Percentiles rank a stretch among this genome's conserved stretches.
Evolutionary conservation across 2,113 vertebrate species (phyloP).

Genomic region (Ariopsis seemanni): DNA sequence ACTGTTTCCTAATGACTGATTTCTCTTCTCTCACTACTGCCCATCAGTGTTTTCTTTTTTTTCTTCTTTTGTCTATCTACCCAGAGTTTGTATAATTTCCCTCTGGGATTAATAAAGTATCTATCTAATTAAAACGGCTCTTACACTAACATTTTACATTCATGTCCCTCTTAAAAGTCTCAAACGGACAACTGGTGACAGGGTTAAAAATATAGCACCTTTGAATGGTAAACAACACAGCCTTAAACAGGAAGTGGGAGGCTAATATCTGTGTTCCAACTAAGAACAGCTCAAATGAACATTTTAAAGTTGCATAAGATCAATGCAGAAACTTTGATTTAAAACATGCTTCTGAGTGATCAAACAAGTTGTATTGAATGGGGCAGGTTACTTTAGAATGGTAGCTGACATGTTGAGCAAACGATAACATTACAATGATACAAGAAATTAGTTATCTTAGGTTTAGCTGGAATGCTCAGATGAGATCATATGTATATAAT

Average conservation of each 20-base stretch:
- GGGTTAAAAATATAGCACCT: slow-evolving; percentile 83
- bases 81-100: background rate
- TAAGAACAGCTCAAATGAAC: slow-evolving; percentile 55
- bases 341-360: background rate
- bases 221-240: slow-evolving; percentile 81
- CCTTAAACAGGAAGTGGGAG: slow-evolving; percentile 90
- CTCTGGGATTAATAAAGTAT: too few relatives aligned
- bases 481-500: background rate
- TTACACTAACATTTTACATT: background rate
- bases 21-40: background rate
- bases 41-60: background rate
- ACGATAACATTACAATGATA: background rate
- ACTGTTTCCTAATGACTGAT: slow-evolving; percentile 5
- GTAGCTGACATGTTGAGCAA: background rate
- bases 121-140: background rate
- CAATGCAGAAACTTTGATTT: background rate
- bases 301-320: slow-evolving; percentile 1
- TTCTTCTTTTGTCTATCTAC: background rate
- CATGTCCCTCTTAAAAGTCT: slow-evolving; percentile 30
- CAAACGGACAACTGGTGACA: slow-evolving; percentile 64
- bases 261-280: slow-evolving; percentile 72
- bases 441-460: background rate
- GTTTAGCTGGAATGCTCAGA: background rate
- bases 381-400: background rate
- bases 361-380: background rate